These are phyloP conservation scores for Channa striata DNA, from an alignment of 2,797 vertebrate genomes.

Conservation along the genomic window DNA sequence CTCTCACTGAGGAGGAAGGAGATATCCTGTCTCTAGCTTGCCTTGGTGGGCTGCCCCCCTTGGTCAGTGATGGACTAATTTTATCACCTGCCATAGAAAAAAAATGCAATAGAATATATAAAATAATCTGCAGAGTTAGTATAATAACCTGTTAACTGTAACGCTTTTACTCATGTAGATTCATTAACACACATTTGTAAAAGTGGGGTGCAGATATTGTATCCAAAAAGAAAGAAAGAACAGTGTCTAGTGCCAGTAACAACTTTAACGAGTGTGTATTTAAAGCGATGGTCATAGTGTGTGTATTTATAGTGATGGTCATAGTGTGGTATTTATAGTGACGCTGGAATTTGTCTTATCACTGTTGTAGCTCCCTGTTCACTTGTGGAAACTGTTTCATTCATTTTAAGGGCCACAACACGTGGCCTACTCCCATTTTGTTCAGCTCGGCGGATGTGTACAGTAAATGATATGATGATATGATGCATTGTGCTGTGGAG, in stretches of 20 bases:
- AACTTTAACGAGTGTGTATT: constrained; percentile 45
- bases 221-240: constrained; percentile 32
- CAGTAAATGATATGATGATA: background rate
- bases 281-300: constrained; percentile 33
- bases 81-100: constrained; percentile 80
- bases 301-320: constrained; percentile 67
- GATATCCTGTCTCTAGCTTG: constrained; percentile 71
- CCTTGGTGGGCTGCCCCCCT: constrained; percentile 52
- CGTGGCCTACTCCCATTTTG: background rate
- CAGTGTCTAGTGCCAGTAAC: constrained; percentile 37
- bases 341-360: constrained; percentile 72
- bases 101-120: background rate
- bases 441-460: background rate
- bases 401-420: background rate
- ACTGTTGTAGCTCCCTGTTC: constrained; percentile 38
- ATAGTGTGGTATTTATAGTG: constrained; percentile 68
- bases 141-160: background rate
- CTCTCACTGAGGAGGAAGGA: constrained; percentile 82
- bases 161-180: constrained; percentile 7
- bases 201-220: constrained; percentile 34
- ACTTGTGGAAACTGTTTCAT: constrained; percentile 63
- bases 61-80: constrained; percentile 64
- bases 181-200: constrained; percentile 20
- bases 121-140: background rate
- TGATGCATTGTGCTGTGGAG: constrained; percentile 1